Evolutionary conservation across 2,888 invertebrate species (phyloP), one percentile per base, ranked within the genome.

Genomic region (Trissolcus brochymenae): DNA sequence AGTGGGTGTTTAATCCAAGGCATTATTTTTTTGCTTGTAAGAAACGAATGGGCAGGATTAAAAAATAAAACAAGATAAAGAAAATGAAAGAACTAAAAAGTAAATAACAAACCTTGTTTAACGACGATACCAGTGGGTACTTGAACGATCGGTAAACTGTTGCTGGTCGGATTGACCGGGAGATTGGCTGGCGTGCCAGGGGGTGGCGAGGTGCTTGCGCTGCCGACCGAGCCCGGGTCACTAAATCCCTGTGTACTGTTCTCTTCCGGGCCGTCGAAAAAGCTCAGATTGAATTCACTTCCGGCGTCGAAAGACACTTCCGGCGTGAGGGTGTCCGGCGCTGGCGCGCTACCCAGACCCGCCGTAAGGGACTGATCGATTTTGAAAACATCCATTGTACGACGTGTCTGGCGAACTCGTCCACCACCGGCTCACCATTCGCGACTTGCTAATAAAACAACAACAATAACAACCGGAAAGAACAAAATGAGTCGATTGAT

Each of bases 251-350:
- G 93, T 6, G 92, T 92, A 81, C 91, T 93, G 84, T 92, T 92
- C 84, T 93, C 93, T 84, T 94, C 94, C 60, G 91, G 91, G 41
- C 91, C 90, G 89, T 95, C 94, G 91, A 95, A 95, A 90, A 95
- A 95, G 89, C 94, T 92, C 86, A 95, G 91, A 90, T 95, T 94
- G 90, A 95, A 95, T 89, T 95, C 94, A 81, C 94, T 92, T 87
- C 93, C 93, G 82, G 94, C 93, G 89, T 94, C 94, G 90, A 94
- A 93, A 85, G 92, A 91, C 82, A 94, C 93, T 89, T 92, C 92
- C 88, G 92, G 91, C 87, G 91, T 90, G 85, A 91, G 90, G 89
- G 91, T 91, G 87, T 92, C 92, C 81, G 92, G 91, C 79, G 91
- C 90, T 83, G 92, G 92, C 88, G 92, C 92, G 86, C 90, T 91